Base-by-base conservation (phyloP, 2,888 invertebrate species). In the Brachypterus glaber region DNA sequence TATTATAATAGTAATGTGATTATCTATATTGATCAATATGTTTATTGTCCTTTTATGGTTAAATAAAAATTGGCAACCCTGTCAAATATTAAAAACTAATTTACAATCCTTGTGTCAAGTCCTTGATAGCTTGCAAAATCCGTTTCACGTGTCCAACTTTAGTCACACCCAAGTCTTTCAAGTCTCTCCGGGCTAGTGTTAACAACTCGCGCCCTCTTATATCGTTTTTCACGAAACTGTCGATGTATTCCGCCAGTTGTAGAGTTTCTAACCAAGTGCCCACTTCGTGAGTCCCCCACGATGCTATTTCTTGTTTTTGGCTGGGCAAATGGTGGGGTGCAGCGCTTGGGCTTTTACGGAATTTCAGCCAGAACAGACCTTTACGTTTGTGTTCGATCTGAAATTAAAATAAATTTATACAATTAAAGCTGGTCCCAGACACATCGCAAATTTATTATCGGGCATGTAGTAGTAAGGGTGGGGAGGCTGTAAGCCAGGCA, bases 101-200 rank as follows among this genome's bases (percentile, higher is more conserved):
- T 60, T 60, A 62, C 52, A 58, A 56, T 44, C 62, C 61, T 57
- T 64, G 64, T 40, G 63, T 62, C 46, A 87, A 68, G 63, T 93
- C 92, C 66, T 88, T 87, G 45, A 93, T 88, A 14, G 88, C 91
- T 63, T 91, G 89, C 47, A 92, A 77, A 50, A 97, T 87, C 57
- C 96, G 77, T 68, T 96, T 96, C 17, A 95, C 82, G 63, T 96
- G 96, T 1, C 96, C 96, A 34, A 96, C 89, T 69, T 96, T 96
- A 7, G 83, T 82, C 36, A 96, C 83, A 5, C 95, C 95, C 30
- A 96, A 73, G 49, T 96, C 96, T 61, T 91, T 80, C 3, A 89
- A 71, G 62, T 90, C 89, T 11, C 91, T 71, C 35, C 93, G 71
- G 2, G 91, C 91, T 39, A 97, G 68, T 1, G 85, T 80, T 3